phyloP scores from a whole-genome alignment of 2,113 vertebrate species.

The Chionomys nivalis region DNA sequence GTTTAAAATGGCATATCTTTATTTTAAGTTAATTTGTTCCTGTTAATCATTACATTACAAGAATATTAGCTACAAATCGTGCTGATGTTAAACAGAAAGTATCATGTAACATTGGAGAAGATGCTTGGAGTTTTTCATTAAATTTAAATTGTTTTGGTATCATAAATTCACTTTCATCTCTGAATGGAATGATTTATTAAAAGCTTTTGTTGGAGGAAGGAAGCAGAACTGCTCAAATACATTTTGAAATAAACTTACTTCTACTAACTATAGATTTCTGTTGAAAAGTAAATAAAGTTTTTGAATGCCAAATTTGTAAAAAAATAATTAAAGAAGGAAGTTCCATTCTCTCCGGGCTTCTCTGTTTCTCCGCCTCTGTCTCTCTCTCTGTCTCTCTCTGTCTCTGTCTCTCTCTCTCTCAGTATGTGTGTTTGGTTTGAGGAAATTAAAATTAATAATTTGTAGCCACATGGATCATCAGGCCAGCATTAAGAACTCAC shows the following conservation, averaged over 20 bases:
- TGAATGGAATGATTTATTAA: not conserved
- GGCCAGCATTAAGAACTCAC: not conserved
- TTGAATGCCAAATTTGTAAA: not conserved
- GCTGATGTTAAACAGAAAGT: constrained; percentile 40
- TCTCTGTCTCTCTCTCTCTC: too few species aligned
- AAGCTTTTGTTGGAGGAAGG: not conserved
- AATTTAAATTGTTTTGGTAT: constrained; percentile 72
- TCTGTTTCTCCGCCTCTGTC: not conserved
- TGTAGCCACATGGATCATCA: not conserved
- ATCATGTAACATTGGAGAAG: constrained; percentile 44
- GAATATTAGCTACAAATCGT: constrained; percentile 42
- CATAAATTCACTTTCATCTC: constrained; percentile 25
- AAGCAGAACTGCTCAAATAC: not conserved
- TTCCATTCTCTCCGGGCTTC: not conserved
- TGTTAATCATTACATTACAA: constrained; percentile 50
- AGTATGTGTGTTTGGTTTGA: not conserved
- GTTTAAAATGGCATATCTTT: not conserved
- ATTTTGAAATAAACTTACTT: constrained; percentile 35
- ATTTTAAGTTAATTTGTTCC: constrained; percentile 17
- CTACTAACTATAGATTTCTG: constrained; percentile 7
- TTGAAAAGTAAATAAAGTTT: constrained; percentile 10
- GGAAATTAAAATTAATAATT: not conserved
- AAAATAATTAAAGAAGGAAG: not conserved
- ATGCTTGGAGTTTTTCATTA: constrained; percentile 58
- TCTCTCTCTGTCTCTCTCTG: too few species aligned